phyloP scores from a whole-genome alignment of 2,888 invertebrate genomes.

The Germaria angustata region DNA sequence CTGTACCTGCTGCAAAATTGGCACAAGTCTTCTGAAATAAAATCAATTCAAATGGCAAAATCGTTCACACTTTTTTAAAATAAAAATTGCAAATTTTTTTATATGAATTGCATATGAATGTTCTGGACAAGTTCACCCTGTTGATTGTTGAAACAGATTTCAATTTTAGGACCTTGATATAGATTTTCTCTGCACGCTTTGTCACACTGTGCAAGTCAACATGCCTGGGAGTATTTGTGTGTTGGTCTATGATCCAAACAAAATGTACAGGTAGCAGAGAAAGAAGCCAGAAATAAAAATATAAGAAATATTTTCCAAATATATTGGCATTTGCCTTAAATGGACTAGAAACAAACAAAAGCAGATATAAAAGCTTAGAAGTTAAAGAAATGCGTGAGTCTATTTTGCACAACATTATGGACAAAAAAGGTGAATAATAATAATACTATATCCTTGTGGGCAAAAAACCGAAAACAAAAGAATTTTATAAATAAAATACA shows the following conservation, averaged over 20 bases:
- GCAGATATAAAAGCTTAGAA: constrained; percentile 46
- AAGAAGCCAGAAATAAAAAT: neutral
- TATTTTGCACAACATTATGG: constrained; percentile 67
- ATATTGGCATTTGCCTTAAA: constrained; percentile 64
- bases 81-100: no score
- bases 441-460: constrained; percentile 37
- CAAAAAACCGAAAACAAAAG: constrained; percentile 47
- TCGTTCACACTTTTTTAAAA: no score
- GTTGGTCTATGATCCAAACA: constrained; percentile 40
- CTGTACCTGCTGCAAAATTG: no score
- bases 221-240: neutral
- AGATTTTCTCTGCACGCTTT: no score
- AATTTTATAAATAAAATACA: constrained; percentile 21
- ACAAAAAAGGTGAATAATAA: constrained; percentile 7
- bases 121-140: no score
- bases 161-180: no score
- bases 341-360: constrained; percentile 57
- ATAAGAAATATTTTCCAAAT: constrained; percentile 3
- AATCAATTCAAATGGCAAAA: no score
- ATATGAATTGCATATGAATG: no score
- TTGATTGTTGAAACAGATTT: no score
- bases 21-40: no score
- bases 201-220: neutral
- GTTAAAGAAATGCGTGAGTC: constrained; percentile 65
- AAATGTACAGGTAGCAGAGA: constrained; percentile 30